Evolutionary conservation across 1,140 invertebrate genomes (phyloP), one percentile per base, ranked within the genome.

Genomic region (Hirudo medicinalis): DNA sequence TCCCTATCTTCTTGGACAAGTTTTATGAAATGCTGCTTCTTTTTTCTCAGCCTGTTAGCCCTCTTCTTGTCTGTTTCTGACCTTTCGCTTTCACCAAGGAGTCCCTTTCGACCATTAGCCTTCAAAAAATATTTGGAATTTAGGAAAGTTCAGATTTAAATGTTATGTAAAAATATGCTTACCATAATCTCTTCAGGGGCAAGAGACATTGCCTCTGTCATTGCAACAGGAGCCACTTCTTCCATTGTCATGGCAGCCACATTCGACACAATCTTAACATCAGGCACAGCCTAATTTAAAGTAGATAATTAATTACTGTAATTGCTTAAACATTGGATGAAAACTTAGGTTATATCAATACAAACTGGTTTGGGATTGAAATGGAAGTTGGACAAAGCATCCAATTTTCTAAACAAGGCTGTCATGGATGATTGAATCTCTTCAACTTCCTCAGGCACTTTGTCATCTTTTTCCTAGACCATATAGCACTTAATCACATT

Each of bases 151-250:
- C 43, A 49, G 9, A 15, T 49, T 49, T 49, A 49, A 13, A 17
- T 49, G 15, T 49, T 8, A 49, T 13, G 1, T 22, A 15, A 63
- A 63, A 63, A 63, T 25, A n/a, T 19, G 29, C 20, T 77, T 84
- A 88, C 88, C 84, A 89, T 87, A 20, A 98, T 84, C 87, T 99
- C 95, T 83, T 97, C 91, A 4, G 96, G 95, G 27, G 96, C 94
- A 57, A 98, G 82, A 25, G 96, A 81, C 0, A 87, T 85, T 19
- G 89, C 90, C 84, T 95, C 91, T 78, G 88, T 92, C 0, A 89
- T 87, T 29, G 88, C 87, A 2, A 91, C 84, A 43, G 94, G 94
- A 4, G 91, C 91, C n/a, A 95, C 91, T 84, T 98, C 94, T 84
- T 98, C 96, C 86, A 97, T 91, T 40, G 83, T 86, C 69, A 98